Base-by-base conservation (phyloP, 2,113 vertebrate species). In the Crotalus horridus region DNA sequence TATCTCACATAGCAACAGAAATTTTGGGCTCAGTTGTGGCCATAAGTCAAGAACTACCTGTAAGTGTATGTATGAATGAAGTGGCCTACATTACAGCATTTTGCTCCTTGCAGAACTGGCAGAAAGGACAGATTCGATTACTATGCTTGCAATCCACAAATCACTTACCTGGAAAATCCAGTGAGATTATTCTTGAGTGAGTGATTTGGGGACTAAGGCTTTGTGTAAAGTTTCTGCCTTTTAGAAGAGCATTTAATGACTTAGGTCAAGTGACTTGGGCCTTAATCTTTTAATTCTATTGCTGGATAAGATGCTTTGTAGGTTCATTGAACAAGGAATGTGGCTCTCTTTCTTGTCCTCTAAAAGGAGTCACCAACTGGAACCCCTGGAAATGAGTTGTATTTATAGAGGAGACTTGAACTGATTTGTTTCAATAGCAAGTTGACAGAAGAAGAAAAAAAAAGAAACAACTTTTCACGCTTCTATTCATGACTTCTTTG, bases 291-390 rank as follows among this genome's bases (percentile, higher is more conserved):
- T 93, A 93, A 93, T 90, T 93, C 92, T 90, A 21, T 69, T 93
- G 92, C 92, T 90, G 29, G 21, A 90, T 93, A 93, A 93, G 92
- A 93, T 93, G 61, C 89, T 90, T 90, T 87, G 92, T 90, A 64
- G 92, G 92, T 93, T 93, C 92, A 93, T 64, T 93, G 89, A 93
- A 21, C 89, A 93, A 93, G 92, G 92, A 93, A 93, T 93, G 92
- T 81, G 53, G 81, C 61, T 89, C 64, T 90, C 74, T 90, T 93
- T 93, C 92, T 93, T 93, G 81, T 61, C 29, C 81, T 24, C 56
- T 93, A 87, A 93, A 93, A 87, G 92, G 92, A 93, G 46, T 87
- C 90, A 93, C 69, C 89, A 89, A 93, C 33, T 90, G 92, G 89
- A 93, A 93, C 92, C 89, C 54, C 23, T 61, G 81, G 56, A 87